Percentiles rank a stretch among this genome's conserved stretches.
These are phyloP conservation scores for Chrysogorgia sp. DNA, from an alignment of 92 coral and sea anemone species.

Conservation along the genomic window DNA sequence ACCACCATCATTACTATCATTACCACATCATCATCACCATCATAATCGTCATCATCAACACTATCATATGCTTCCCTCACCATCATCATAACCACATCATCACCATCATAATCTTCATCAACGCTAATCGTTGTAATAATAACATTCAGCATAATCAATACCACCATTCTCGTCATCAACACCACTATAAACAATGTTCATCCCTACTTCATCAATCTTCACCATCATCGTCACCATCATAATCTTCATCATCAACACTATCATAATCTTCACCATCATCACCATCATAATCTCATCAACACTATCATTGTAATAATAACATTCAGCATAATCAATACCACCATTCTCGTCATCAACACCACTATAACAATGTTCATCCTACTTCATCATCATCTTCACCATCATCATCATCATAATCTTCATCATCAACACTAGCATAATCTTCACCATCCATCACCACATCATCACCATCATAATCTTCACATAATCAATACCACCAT, in stretches of 20 bases:
- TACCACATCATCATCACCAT: not conserved
- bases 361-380: not conserved
- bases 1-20: too few relatives aligned
- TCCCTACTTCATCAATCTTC: not conserved
- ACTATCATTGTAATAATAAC: too few relatives aligned
- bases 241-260: not conserved
- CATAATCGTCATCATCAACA: not conserved
- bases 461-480: conserved; percentile 24
- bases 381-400: not conserved
- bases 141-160: too few relatives aligned
- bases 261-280: not conserved
- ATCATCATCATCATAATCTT: conserved; percentile 9
- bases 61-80: not conserved
- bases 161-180: too few relatives aligned
- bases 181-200: too few relatives aligned
- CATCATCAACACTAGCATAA: conserved; percentile 26
- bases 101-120: too few relatives aligned
- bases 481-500: conserved; percentile 14
- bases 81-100: not conserved
- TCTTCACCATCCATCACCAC: conserved; percentile 20
- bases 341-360: not conserved
- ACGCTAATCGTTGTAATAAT: too few relatives aligned
- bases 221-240: not conserved
- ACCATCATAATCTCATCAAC: not conserved
- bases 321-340: not conserved